These are phyloP conservation scores for Clangula hyemalis DNA, from an alignment of 2,797 vertebrate species.

Conservation along the genomic window DNA sequence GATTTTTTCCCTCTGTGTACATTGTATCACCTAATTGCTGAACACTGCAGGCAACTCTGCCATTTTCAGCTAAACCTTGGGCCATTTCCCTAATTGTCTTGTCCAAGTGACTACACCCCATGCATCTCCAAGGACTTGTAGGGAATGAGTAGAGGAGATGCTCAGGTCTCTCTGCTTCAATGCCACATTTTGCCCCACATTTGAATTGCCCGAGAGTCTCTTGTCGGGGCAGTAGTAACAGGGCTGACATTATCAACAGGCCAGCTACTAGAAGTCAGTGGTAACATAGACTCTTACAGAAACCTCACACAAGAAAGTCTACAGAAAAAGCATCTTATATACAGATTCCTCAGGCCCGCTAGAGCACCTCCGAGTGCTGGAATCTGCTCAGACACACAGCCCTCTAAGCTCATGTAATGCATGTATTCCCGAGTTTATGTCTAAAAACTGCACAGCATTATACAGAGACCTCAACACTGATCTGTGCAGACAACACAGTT, in stretches of 20 bases:
- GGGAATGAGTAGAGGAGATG: neutral
- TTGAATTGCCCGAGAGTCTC: neutral
- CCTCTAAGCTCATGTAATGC: accelerated
- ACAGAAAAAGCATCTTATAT: neutral
- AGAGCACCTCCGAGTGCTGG: accelerated
- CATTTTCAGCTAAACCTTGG: neutral
- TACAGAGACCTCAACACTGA: accelerated
- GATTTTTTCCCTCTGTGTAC: neutral
- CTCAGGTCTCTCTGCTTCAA: neutral
- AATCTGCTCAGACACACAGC: neutral
- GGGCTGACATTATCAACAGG: neutral
- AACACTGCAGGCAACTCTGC: neutral
- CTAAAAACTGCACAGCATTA: neutral
- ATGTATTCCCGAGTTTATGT: accelerated
- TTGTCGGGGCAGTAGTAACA: neutral
- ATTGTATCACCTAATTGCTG: neutral
- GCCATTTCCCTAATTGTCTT: neutral
- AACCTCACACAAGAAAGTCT: neutral
- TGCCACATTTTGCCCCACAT: neutral
- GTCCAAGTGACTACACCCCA: neutral
- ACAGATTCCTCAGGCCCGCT: neutral
- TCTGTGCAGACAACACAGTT: neutral
- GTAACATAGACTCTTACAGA: neutral
- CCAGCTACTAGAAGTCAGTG: constrained; percentile 32
- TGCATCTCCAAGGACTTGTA: neutral